These are phyloP conservation scores for Gordius sp. DNA, from an alignment of 2,888 invertebrate genomes.

Conservation along the genomic window DNA sequence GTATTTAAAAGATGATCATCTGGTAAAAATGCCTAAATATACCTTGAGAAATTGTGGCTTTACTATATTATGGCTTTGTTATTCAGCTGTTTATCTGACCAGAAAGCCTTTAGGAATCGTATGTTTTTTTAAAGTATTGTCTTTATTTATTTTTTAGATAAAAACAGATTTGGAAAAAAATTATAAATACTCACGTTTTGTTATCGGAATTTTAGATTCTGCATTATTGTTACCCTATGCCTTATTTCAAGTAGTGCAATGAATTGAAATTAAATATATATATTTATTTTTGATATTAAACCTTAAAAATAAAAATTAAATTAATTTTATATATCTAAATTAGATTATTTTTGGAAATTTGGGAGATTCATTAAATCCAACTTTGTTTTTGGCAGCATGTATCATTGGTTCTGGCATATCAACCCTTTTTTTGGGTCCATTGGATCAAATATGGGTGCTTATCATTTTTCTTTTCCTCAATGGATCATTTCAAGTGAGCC, in stretches of 20 bases:
- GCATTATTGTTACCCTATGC: background rate
- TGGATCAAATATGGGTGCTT: background rate
- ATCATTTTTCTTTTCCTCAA: background rate
- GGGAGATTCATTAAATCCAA: conserved; percentile 1
- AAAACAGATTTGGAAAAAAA: background rate
- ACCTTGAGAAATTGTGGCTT: too few relatives aligned
- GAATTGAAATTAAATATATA: background rate
- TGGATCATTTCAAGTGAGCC: conserved; percentile 9
- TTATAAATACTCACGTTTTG: background rate
- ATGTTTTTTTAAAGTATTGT: background rate
- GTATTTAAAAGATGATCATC: too few relatives aligned
- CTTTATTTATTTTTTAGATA: conserved; percentile 9
- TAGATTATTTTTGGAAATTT: conserved; percentile 8
- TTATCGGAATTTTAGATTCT: conserved; percentile 7
- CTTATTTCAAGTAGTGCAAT: background rate
- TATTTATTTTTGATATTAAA: background rate
- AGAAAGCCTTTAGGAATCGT: conserved; percentile 11
- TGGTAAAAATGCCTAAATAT: too few relatives aligned
- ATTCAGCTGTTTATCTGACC: background rate
- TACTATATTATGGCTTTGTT: conserved; percentile 6
- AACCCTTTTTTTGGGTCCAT: conserved; percentile 1
- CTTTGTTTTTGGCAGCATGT: background rate
- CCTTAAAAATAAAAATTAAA: background rate
- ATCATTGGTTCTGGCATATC: background rate
- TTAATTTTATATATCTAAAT: too few relatives aligned